Conservation (phyloP, 2,888 invertebrate species). For the Tethea ocularis region DNA sequence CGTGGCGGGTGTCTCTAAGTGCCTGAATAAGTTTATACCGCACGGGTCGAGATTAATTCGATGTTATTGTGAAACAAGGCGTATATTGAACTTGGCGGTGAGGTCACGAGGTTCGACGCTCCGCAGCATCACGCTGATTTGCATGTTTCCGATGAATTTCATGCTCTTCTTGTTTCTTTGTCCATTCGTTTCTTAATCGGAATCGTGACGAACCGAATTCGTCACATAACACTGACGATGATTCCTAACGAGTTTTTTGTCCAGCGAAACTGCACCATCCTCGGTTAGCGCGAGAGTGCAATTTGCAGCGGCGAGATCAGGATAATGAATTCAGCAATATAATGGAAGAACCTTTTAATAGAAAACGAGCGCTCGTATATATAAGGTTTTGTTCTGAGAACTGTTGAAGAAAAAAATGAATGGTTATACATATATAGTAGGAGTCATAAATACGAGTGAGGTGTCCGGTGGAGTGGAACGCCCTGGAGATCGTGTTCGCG, state of each 20-base stretch:
- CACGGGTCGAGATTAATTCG: constrained; percentile 48
- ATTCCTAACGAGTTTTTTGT: constrained; percentile 28
- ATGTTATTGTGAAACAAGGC: constrained; percentile 25
- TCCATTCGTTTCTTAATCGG: constrained; percentile 49
- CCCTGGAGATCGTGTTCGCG: constrained; percentile 58
- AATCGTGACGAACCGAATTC: constrained; percentile 56
- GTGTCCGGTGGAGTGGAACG: constrained; percentile 52
- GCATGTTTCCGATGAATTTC: constrained; percentile 61
- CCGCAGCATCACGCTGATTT: constrained; percentile 62
- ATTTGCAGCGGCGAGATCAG: constrained; percentile 7
- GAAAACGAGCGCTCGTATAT: constrained; percentile 36
- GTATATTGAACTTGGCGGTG: constrained; percentile 30
- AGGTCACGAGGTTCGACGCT: constrained; percentile 59
- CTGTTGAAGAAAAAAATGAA: constrained; percentile 26
- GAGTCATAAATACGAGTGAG: constrained; percentile 33
- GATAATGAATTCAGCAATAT: constrained; percentile 22
- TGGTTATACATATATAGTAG: constrained; percentile 29
- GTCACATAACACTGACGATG: constrained; percentile 39
- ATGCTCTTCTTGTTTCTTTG: constrained; percentile 58
- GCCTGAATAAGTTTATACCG: constrained; percentile 40
- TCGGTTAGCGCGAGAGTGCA: constrained; percentile 19
- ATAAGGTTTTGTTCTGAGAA: constrained; percentile 31
- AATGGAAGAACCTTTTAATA: constrained; percentile 26
- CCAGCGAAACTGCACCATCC: constrained; percentile 28
- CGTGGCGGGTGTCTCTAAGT: constrained; percentile 28